A percentile compares a stretch with the other conserved stretches of the same genome.
These are phyloP conservation scores for Stegodyphus dumicola DNA, from an alignment of 1,140 invertebrate genomes.

Conservation along the genomic window DNA sequence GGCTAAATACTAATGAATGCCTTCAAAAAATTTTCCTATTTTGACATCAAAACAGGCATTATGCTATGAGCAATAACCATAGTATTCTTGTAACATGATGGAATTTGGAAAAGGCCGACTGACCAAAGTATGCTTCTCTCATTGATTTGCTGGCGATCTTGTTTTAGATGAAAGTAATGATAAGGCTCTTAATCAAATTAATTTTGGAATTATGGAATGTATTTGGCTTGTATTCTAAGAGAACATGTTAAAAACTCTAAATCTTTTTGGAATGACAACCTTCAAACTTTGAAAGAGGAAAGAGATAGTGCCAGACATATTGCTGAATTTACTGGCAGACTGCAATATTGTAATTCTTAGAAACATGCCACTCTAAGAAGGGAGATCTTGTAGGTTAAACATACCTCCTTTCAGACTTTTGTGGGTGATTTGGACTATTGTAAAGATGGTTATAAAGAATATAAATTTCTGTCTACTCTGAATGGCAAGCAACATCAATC, in stretches of 20 bases:
- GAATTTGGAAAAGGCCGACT: not conserved
- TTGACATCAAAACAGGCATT: no score
- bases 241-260: conserved; percentile 11
- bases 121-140: not conserved
- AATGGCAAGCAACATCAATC: not conserved
- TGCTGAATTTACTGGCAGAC: not conserved
- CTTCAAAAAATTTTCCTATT: no score
- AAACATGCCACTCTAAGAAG: not conserved
- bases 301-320: not conserved
- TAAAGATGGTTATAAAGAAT: not conserved
- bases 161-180: not conserved
- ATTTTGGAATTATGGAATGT: not conserved
- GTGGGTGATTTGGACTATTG: not conserved
- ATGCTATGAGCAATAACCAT: no score
- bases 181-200: not conserved
- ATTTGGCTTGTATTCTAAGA: not conserved
- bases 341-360: not conserved
- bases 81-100: not conserved
- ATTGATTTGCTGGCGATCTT: not conserved
- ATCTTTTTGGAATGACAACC: conserved; percentile 9
- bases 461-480: conserved; percentile 2
- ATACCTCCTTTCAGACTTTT: not conserved
- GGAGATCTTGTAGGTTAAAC: conserved; percentile 12
- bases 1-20: no score
- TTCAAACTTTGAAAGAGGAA: not conserved